Percentiles rank a stretch among this genome's conserved stretches.
Evolutionary conservation across 2,113 vertebrate genomes (phyloP).

Genomic region (Pseudorhombus dupliciocellatus): DNA sequence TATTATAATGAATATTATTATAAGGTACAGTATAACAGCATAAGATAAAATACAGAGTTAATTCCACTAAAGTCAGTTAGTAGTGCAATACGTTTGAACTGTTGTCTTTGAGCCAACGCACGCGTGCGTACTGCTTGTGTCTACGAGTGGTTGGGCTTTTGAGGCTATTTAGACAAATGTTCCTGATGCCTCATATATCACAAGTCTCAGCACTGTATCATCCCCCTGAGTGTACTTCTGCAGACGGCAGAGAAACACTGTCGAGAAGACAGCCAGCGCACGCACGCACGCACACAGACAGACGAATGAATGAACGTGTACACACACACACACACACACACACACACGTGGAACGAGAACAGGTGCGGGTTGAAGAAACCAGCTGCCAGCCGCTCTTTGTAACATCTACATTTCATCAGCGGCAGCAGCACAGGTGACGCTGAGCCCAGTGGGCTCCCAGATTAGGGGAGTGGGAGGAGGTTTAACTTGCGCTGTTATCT

Average conservation of each 20-base stretch:
- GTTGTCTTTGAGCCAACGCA: not conserved
- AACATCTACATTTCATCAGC: constrained; percentile 74
- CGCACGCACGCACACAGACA: not conserved
- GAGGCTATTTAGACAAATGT: constrained; percentile 63
- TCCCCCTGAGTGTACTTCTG: constrained; percentile 51
- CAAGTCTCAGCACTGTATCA: constrained; percentile 55
- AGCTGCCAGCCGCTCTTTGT: constrained; percentile 67
- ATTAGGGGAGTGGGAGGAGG: constrained; percentile 66
- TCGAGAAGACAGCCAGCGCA: constrained; percentile 46
- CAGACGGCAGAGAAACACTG: constrained; percentile 66
- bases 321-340: not conserved
- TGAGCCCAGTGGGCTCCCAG: constrained; percentile 58
- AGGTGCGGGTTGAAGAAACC: constrained; percentile 69
- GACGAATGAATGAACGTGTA: constrained; percentile 24
- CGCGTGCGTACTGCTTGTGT: not conserved
- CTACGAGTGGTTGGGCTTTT: constrained; percentile 31
- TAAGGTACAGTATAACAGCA: too few species aligned
- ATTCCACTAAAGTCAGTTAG: not conserved
- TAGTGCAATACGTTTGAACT: not conserved
- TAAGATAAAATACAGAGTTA: constrained; percentile 10
- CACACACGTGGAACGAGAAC: constrained; percentile 44
- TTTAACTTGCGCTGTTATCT: constrained; percentile 72
- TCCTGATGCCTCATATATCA: constrained; percentile 66
- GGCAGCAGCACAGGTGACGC: constrained; percentile 59
- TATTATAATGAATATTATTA: too few species aligned